phyloP scores from a whole-genome alignment of 2,113 vertebrate species.

The Tupaia chinensis region DNA sequence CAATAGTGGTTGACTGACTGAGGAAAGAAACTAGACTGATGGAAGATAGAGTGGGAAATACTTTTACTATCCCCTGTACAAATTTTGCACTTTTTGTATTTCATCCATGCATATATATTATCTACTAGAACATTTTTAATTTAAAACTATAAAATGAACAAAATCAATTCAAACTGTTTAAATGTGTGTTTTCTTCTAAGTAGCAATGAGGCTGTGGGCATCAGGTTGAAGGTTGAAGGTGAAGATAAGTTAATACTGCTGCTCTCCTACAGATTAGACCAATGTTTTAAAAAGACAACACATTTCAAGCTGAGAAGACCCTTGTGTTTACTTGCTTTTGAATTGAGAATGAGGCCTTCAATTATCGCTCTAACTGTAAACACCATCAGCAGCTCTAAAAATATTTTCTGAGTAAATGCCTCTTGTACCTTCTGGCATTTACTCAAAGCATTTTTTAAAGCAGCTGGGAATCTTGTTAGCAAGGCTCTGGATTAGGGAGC shows the following conservation, averaged over 20 bases:
- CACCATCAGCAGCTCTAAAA: constrained; percentile 80
- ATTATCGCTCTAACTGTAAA: constrained; percentile 74
- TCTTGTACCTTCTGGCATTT: constrained; percentile 76
- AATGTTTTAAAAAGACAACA: constrained; percentile 65
- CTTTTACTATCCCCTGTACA: not conserved
- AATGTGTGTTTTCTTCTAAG: constrained; percentile 28
- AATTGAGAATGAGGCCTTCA: constrained; percentile 79
- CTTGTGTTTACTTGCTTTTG: constrained; percentile 79
- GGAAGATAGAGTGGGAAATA: not conserved
- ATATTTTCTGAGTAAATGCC: constrained; percentile 80
- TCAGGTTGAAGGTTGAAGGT: constrained; percentile 17
- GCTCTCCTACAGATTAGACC: constrained; percentile 53
- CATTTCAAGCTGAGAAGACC: constrained; percentile 77
- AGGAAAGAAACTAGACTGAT: not conserved
- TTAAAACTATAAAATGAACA: not conserved
- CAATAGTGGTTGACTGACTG: not conserved
- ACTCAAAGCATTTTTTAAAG: constrained; percentile 72
- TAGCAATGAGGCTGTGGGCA: not conserved
- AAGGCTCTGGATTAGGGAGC: constrained; percentile 58
- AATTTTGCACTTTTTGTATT: not conserved
- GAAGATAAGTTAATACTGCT: not conserved
- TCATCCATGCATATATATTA: not conserved
- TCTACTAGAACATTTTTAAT: constrained; percentile 29
- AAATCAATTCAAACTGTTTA: constrained; percentile 39
- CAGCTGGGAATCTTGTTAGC: constrained; percentile 74